These are phyloP conservation scores for Daubentonia madagascariensis DNA, from an alignment of 2,113 vertebrate species.

Conservation along the genomic window DNA sequence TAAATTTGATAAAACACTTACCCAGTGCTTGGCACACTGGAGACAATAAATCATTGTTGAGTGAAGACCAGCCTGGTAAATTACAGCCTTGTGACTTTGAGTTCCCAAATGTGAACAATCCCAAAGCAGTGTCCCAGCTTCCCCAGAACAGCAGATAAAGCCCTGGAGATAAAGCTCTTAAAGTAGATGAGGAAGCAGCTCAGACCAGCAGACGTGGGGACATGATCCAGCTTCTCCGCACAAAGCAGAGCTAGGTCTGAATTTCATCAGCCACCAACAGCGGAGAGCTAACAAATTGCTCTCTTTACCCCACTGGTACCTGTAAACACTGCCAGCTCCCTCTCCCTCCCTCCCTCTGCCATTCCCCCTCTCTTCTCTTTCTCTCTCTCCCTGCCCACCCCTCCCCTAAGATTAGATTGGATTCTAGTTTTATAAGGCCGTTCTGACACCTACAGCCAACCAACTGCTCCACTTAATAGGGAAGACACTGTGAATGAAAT, in stretches of 20 bases:
- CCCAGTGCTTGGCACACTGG: background rate
- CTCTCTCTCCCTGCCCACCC: background rate
- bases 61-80: background rate
- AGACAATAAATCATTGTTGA: background rate
- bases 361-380: too few species aligned
- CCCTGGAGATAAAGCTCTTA: background rate
- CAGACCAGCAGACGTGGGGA: background rate
- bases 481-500: conserved; percentile 68
- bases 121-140: background rate
- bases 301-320: conserved; percentile 12
- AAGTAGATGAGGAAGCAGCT: background rate
- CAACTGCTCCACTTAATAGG: conserved; percentile 72
- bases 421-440: conserved; percentile 67
- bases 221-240: background rate
- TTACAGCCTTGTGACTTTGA: background rate
- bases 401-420: conserved; percentile 49
- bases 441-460: conserved; percentile 69
- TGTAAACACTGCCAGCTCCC: conserved; percentile 21
- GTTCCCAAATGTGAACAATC: background rate
- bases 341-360: background rate
- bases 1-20: background rate
- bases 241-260: conserved; percentile 25
- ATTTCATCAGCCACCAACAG: conserved; percentile 50
- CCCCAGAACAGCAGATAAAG: background rate
- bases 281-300: background rate